Evolutionary conservation across 1,140 invertebrate species (phyloP), one percentile per base, ranked within the genome.

Genomic region (Macrobrachium nipponense): DNA sequence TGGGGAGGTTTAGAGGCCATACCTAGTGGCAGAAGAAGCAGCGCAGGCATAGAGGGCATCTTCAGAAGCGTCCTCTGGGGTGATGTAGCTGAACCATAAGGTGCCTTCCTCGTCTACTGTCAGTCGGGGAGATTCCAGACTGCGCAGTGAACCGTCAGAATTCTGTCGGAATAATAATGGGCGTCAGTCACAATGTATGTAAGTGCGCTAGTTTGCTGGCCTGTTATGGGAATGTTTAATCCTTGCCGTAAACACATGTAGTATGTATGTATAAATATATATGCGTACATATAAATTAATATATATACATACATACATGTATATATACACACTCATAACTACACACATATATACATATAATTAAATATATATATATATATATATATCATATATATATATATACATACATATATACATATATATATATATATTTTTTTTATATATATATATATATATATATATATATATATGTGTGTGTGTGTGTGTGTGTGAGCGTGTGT

Each of bases 21-120:
- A 89, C 85, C 89, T 87, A 80, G 91, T 90, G 64, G 89, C 81
- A 27, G 91, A 91, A 27, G 91, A 91, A 17, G 91, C 91, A 72
- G 90, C 90, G 75, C 91, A 91, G 27, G 90, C 91, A 88, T 91
- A 91, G 23, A 87, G 75, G n/a, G 89, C 82, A 79, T 91, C 91
- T 60, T 89, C 89, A 14, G 90, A 86, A 12, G 89, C 89, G 86
- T 91, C 91, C 18, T 88, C 83, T 10, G 64, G 64, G 12, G 90
- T 90, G 5, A 91, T 90, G 87, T 91, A 90, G 7, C 90, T 90
- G 88, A 91, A 91, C 80, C 91, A 91, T 12, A 91, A 81, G 7
- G 89, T 89, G 15, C 91, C 91, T 72, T 91, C 89, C 14, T 90
- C 90, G 85, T 91, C 91, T 36, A 91, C 90, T 18, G 91, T 90